Base-by-base conservation (phyloP, 2,113 vertebrate species). In the Melanotaenia duboulayi region DNA sequence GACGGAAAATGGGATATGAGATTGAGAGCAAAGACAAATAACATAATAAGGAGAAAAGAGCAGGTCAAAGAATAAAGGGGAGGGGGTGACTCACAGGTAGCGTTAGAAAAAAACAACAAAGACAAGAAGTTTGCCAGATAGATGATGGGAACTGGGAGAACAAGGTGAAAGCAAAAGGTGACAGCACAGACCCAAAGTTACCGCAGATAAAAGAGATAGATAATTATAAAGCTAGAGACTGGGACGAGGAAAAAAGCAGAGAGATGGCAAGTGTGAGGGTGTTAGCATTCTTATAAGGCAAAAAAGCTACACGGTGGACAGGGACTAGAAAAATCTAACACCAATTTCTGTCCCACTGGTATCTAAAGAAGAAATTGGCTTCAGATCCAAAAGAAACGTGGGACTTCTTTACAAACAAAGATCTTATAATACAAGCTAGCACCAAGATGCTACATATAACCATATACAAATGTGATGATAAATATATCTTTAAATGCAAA, bases 201-300 rank as follows among this genome's bases (percentile, higher is more conserved):
- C 46, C 61, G 44, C 49, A 76, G 78, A 86, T 81, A 64, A 89
- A 86, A 80, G 80, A 75, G n/a, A 50, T 51, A 74, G 56, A 79
- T 83, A 74, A 85, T 87, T 79, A 76, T 35, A 56, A 66, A 79
- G 54, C 54, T 7, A 24, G 48, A 81, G 68, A 62, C 6, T 0
- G 32, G 25, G 23, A 70, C 51, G 46, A 63, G 44, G 52, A 60
- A 58, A 63, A 58, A 81, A 42, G 19, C 23, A 76, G 48, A 54
- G 48, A 54, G 22, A 65, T 2, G 17, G 74, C 72, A 19, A 56
- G n/a, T 59, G 25, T 32, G 48, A 56, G 48, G 32, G 52, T 48
- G 50, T 56, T 16, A 40, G 44, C 64, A 79, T 72, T 51, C 39
- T 71, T 61, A 44, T 39, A 35, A 20, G 54, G 11, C 20, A 28